Conservation (phyloP, 1,140 invertebrate genomes). For the Papilio helenus region DNA sequence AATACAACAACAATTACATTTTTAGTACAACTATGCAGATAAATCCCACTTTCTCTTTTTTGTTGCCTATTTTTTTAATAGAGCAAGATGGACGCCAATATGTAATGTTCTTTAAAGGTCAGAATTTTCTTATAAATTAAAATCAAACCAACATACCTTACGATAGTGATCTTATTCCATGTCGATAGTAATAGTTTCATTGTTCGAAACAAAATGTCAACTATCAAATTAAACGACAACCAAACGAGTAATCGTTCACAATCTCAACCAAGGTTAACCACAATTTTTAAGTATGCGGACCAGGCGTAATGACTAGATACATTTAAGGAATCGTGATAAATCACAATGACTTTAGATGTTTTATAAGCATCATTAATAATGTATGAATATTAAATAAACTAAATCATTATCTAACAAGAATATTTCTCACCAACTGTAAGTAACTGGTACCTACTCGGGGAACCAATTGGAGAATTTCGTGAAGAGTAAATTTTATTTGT, state of each 20-base stretch:
- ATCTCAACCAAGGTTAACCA: constrained; percentile 23
- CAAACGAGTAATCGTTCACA: constrained; percentile 8
- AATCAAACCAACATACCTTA: background rate
- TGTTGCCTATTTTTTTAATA: too few species aligned
- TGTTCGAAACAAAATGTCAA: constrained; percentile 15
- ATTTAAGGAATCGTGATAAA: background rate
- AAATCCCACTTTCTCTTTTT: background rate
- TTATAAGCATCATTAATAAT: background rate
- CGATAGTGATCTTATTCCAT: background rate
- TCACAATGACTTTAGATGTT: background rate
- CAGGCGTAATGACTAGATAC: background rate
- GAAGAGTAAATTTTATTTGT: too few species aligned
- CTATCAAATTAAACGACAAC: background rate
- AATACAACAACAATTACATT: background rate
- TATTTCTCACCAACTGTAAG: background rate
- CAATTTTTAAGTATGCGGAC: background rate
- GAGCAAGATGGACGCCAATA: too few species aligned
- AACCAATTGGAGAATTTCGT: too few species aligned
- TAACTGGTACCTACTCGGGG: background rate
- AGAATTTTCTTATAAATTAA: too few species aligned
- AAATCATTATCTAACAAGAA: background rate
- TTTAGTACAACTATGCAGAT: background rate
- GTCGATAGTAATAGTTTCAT: background rate
- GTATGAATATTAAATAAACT: background rate
- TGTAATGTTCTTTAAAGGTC: too few species aligned